A percentile compares a stretch with the other conserved stretches of the same genome.
These are phyloP conservation scores for Diorhabda elongata DNA, from an alignment of 1,140 invertebrate genomes.

Conservation along the genomic window DNA sequence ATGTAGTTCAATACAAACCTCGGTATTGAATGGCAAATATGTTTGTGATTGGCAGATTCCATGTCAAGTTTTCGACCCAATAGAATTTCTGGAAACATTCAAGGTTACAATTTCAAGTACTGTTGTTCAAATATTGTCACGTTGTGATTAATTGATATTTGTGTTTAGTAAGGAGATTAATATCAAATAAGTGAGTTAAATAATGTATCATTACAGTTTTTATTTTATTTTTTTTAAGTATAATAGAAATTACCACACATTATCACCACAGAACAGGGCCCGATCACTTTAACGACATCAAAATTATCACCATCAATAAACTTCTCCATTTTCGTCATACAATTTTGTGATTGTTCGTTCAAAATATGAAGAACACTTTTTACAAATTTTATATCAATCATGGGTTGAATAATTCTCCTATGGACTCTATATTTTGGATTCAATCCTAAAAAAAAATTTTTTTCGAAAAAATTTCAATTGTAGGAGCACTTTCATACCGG, in stretches of 20 bases:
- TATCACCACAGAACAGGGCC: constrained; percentile 24
- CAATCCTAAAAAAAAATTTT: constrained; percentile 8
- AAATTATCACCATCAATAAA: constrained; percentile 16
- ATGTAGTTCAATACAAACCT: too few species aligned
- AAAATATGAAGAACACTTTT: constrained; percentile 10
- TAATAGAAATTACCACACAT: constrained; percentile 18
- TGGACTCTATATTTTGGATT: constrained; percentile 25
- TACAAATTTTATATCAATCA: constrained; percentile 23
- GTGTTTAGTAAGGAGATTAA: too few species aligned
- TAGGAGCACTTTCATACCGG: constrained; percentile 13
- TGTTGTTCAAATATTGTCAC: too few species aligned
- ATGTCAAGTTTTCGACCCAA: too few species aligned
- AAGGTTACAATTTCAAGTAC: too few species aligned
- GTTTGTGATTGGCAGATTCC: too few species aligned
- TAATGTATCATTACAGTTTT: too few species aligned
- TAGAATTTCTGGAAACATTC: too few species aligned
- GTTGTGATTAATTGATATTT: too few species aligned
- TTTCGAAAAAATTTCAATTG: not conserved
- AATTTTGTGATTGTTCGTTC: constrained; percentile 20
- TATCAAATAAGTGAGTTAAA: too few species aligned
- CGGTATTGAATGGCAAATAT: too few species aligned
- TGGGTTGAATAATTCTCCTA: constrained; percentile 22
- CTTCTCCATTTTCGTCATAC: constrained; percentile 22
- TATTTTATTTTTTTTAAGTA: too few species aligned
- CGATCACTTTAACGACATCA: constrained; percentile 17